Evolutionary conservation across 2,113 vertebrate species (phyloP), one percentile per base, ranked within the genome.

Genomic region (Chloropsis hardwickii): DNA sequence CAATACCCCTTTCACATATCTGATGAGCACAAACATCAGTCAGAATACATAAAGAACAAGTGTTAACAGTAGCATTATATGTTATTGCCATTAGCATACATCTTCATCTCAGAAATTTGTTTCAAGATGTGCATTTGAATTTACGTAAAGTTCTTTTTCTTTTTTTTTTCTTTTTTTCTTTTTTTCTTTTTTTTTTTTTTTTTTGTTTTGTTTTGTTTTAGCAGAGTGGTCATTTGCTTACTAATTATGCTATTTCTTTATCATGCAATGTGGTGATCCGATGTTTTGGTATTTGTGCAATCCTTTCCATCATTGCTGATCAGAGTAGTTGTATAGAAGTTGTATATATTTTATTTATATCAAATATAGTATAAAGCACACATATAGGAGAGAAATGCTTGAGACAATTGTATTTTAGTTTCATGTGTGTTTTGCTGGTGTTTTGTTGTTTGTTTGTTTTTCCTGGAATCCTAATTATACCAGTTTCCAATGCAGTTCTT

Each of bases 41-140:
- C 27, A 65, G 60, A 73, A 78, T 33, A 69, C 21, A 18, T 18
- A 35, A 65, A 25, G 11, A 72, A 5, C 4, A 29, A 19, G 12
- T 48, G 11, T 20, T 14, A 66, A 39, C 12, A 53, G 13, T 62
- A 54, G 60, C 3, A 12, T 66, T 66, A 3, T 23, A 31, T 27
- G 11, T 48, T 72, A 17, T 45, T n/a, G n/a, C n/a, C 13, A 47
- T 17, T 40, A 71, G 25, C 0, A 0, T 37, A 27, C 3, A 14
- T 58, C 20, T 64, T 47, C 3, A 14, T n/a, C 33, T 40, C 3
- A 56, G 29, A 56, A 81, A 42, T 39, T 14, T 77, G 3, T 31
- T 56, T 73, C 16, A 61, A 61, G 21, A 24, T 54, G 12, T 67
- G 4, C 4, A 22, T 79, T 74, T 76, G 5, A 66, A 48, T 44